These are phyloP conservation scores for Rhizoglyphus robini DNA, from an alignment of 1,140 invertebrate species.

Conservation along the genomic window DNA sequence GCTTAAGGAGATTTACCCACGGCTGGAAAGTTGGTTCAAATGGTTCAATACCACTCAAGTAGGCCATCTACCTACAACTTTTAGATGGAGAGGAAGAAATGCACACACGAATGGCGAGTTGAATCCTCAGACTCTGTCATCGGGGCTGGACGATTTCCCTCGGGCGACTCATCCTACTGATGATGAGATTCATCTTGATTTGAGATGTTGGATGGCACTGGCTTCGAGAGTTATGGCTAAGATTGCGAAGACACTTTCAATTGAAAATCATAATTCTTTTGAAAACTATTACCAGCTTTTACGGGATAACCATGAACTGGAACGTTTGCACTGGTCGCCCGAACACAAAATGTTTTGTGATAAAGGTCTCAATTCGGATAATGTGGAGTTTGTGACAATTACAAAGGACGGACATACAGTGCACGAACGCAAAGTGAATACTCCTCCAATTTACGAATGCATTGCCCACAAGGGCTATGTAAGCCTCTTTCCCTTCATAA, in stretches of 20 bases:
- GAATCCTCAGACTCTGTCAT: conserved; percentile 92
- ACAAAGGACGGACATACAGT: conserved; percentile 36
- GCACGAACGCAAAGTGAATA: conserved; percentile 49
- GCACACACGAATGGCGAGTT: conserved; percentile 51
- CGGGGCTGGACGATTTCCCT: conserved; percentile 94
- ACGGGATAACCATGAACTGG: conserved; percentile 58
- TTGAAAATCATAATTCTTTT: conserved; percentile 44
- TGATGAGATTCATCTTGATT: conserved; percentile 61
- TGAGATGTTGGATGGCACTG: conserved; percentile 91
- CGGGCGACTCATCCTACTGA: conserved; percentile 83
- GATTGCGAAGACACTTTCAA: conserved; percentile 42
- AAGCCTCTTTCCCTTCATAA: conserved; percentile 81
- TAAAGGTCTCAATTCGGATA: conserved; percentile 79
- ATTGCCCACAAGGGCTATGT: conserved; percentile 87
- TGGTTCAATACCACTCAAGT: conserved; percentile 90
- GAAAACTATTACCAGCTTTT: conserved; percentile 53
- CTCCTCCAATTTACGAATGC: conserved; percentile 56
- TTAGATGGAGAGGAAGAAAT: conserved; percentile 42
- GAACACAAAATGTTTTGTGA: conserved; percentile 63
- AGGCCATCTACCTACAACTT: conserved; percentile 57
- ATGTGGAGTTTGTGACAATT: conserved; percentile 46
- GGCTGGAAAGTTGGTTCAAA: conserved; percentile 72
- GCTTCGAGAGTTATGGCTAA: conserved; percentile 64
- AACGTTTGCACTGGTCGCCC: conserved; percentile 73
- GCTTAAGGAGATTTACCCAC: conserved; percentile 38